Conservation (phyloP, 1,140 invertebrate species). For the Trissolcus basalis region DNA sequence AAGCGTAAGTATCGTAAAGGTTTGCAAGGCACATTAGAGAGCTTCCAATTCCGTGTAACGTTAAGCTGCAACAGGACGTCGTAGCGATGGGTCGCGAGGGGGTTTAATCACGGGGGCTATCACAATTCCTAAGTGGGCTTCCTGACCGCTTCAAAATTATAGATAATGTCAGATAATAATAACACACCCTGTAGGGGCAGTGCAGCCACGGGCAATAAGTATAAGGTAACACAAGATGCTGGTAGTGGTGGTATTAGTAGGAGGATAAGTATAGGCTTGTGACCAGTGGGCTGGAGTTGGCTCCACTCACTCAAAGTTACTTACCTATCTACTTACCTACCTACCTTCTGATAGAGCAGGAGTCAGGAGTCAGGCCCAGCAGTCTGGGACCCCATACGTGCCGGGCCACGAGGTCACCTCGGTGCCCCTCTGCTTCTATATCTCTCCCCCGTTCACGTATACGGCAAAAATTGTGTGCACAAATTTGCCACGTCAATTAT, state of each 20-base stretch:
- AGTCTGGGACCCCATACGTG: conserved; percentile 73
- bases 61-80: conserved; percentile 35
- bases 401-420: conserved; percentile 72
- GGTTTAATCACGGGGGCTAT: conserved; percentile 76
- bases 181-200: conserved; percentile 69
- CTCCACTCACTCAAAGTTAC: conserved; percentile 61
- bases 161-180: conserved; percentile 78
- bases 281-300: conserved; percentile 60
- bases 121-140: conserved; percentile 76
- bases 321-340: conserved; percentile 49
- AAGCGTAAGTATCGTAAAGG: conserved; percentile 40
- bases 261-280: conserved; percentile 76
- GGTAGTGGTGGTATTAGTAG: conserved; percentile 73
- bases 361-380: conserved; percentile 71
- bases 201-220: conserved; percentile 72
- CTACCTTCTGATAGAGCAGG: conserved; percentile 62
- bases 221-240: conserved; percentile 70
- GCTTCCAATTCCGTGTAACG: conserved; percentile 27
- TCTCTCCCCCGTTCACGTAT: conserved; percentile 36
- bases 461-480: conserved; percentile 29
- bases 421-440: conserved; percentile 58
- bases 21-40: conserved; percentile 42
- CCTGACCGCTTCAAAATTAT: conserved; percentile 76
- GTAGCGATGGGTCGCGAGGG: conserved; percentile 62
- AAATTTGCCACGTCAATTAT: conserved; percentile 34